These are phyloP conservation scores for Octopus bimaculoides DNA, from an alignment of 1,140 invertebrate species.

Conservation along the genomic window DNA sequence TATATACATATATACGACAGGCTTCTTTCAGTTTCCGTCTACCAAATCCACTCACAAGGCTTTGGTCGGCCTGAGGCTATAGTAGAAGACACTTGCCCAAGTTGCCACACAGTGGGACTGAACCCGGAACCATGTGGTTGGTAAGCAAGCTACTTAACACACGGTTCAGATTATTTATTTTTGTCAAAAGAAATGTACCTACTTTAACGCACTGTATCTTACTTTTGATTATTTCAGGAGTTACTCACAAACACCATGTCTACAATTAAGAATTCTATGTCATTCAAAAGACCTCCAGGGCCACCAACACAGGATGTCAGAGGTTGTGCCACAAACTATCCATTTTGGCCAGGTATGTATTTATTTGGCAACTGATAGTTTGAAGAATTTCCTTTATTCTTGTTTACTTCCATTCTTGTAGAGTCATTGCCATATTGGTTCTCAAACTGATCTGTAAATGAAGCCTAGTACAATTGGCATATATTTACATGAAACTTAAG, in stretches of 20 bases:
- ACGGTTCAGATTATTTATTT: too few species aligned
- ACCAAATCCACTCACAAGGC: too few species aligned
- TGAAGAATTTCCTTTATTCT: background rate
- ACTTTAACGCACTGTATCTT: too few species aligned
- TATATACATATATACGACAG: too few species aligned
- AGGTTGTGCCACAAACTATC: constrained; percentile 71
- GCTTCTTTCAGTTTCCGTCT: too few species aligned
- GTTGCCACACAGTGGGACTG: too few species aligned
- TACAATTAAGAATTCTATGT: constrained; percentile 74
- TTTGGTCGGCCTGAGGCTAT: too few species aligned
- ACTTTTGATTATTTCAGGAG: constrained; percentile 51
- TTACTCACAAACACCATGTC: constrained; percentile 63
- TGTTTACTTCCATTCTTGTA: constrained; percentile 66
- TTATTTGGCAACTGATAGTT: background rate
- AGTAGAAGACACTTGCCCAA: too few species aligned
- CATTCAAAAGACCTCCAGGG: constrained; percentile 65
- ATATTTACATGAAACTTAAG: too few species aligned
- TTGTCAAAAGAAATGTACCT: too few species aligned
- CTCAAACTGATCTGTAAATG: constrained; percentile 24
- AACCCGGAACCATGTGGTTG: too few species aligned
- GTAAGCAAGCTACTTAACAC: too few species aligned
- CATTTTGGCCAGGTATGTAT: constrained; percentile 69
- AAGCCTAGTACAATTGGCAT: constrained; percentile 18
- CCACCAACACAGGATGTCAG: constrained; percentile 64
- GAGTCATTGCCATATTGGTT: constrained; percentile 55